Evolutionary conservation across 2,113 vertebrate genomes (phyloP).

Genomic region (Aspidoscelis tigris): DNA sequence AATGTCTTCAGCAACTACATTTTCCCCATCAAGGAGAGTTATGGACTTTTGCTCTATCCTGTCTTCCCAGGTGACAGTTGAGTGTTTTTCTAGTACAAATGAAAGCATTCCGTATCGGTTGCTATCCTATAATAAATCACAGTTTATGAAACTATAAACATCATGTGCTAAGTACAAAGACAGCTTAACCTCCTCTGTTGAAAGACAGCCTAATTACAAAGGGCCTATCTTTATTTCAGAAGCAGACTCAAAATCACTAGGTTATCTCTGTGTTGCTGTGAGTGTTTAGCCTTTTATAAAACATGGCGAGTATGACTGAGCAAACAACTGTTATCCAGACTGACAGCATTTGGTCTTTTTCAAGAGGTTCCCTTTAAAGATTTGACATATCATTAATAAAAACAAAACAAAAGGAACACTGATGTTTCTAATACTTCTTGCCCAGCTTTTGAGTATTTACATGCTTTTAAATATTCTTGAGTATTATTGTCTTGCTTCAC

Average conservation of each 20-base stretch:
- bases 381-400: not conserved
- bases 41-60: not conserved
- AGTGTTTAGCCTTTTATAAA: not conserved
- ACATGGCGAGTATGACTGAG: not conserved
- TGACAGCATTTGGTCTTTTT: constrained; percentile 5
- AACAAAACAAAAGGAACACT: not conserved
- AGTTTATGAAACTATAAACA: constrained; percentile 1
- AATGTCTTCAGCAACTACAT: not conserved
- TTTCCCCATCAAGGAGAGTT: too few species aligned
- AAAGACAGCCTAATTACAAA: constrained; percentile 17
- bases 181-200: constrained; percentile 6
- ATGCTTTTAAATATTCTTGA: too few species aligned
- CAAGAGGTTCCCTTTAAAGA: constrained; percentile 31
- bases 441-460: constrained; percentile 12
- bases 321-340: constrained; percentile 16
- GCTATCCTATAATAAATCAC: not conserved
- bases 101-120: not conserved
- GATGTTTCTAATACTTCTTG: constrained; percentile 11
- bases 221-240: constrained; percentile 1
- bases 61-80: not conserved
- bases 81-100: not conserved
- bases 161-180: not conserved
- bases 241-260: constrained; percentile 8
- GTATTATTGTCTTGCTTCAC: too few species aligned
- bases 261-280: not conserved